Percentiles rank a stretch among this genome's conserved stretches.
phyloP scores from a whole-genome alignment of 1,140 invertebrate species.

The Neuroterus valhalla region DNA sequence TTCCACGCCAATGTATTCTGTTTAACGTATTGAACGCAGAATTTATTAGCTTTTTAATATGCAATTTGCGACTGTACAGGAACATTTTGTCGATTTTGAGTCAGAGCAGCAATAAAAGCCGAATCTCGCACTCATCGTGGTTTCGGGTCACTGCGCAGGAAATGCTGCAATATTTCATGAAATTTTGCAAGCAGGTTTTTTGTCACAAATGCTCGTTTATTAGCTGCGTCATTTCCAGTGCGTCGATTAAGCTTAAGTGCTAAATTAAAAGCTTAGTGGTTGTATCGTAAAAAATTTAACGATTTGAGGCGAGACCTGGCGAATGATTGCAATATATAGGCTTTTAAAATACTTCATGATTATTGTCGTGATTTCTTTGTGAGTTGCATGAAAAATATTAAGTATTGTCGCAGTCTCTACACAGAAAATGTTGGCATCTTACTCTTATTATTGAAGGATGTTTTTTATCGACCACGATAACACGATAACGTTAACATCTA shows the following conservation, averaged over 20 bases:
- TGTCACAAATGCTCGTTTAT: conserved; percentile 18
- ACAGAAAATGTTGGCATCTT: too few relatives aligned
- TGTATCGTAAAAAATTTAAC: conserved; percentile 8
- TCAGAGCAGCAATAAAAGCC: conserved; percentile 49
- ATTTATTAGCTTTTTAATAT: not conserved
- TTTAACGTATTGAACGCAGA: not conserved
- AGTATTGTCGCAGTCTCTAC: too few relatives aligned
- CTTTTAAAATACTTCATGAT: not conserved
- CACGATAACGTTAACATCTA: too few relatives aligned
- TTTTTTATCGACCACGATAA: too few relatives aligned
- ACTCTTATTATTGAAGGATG: too few relatives aligned
- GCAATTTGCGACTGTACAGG: not conserved
- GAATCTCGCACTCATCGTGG: conserved; percentile 44
- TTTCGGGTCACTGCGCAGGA: conserved; percentile 42
- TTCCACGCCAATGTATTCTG: too few relatives aligned
- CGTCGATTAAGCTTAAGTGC: not conserved
- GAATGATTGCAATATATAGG: not conserved
- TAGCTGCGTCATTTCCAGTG: not conserved
- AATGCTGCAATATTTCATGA: conserved; percentile 41
- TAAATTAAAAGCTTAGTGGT: conserved; percentile 9
- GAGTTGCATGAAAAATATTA: too few relatives aligned
- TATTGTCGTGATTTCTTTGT: not conserved
- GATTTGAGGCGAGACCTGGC: not conserved
- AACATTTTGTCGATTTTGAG: conserved; percentile 3
- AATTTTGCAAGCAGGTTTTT: conserved; percentile 6